phyloP scores from a whole-genome alignment of 1,140 invertebrate genomes.

The Dendroctonus valens region DNA sequence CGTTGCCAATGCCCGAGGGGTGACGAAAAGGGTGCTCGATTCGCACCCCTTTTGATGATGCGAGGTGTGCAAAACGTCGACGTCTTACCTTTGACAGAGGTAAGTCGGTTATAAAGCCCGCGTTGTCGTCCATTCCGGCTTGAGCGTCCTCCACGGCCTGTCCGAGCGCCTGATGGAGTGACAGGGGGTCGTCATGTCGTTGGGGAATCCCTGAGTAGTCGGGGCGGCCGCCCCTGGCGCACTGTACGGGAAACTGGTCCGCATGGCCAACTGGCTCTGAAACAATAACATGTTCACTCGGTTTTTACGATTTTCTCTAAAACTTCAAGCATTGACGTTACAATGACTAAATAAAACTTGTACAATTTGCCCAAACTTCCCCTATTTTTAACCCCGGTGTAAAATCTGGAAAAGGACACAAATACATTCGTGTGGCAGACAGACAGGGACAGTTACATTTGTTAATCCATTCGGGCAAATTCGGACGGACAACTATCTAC shows the following conservation, averaged over 20 bases:
- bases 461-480: too few species aligned
- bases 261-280: conserved; percentile 55
- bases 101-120: conserved; percentile 82
- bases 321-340: too few species aligned
- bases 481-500: too few species aligned
- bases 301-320: too few species aligned
- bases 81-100: conserved; percentile 83
- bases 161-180: conserved; percentile 64
- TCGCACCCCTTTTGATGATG: background rate
- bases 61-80: conserved; percentile 40
- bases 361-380: too few species aligned
- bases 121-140: conserved; percentile 78
- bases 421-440: too few species aligned
- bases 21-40: background rate
- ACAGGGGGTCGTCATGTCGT: conserved; percentile 59
- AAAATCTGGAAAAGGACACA: too few species aligned
- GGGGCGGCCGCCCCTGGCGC: conserved; percentile 52
- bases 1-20: background rate
- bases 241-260: conserved; percentile 56
- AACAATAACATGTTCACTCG: too few species aligned
- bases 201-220: conserved; percentile 45
- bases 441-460: too few species aligned
- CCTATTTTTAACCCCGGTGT: too few species aligned
- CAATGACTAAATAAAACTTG: too few species aligned
- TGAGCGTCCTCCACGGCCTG: conserved; percentile 72